Base-by-base conservation (phyloP, 2,113 vertebrate species). In the Brienomyrus brachyistius region DNA sequence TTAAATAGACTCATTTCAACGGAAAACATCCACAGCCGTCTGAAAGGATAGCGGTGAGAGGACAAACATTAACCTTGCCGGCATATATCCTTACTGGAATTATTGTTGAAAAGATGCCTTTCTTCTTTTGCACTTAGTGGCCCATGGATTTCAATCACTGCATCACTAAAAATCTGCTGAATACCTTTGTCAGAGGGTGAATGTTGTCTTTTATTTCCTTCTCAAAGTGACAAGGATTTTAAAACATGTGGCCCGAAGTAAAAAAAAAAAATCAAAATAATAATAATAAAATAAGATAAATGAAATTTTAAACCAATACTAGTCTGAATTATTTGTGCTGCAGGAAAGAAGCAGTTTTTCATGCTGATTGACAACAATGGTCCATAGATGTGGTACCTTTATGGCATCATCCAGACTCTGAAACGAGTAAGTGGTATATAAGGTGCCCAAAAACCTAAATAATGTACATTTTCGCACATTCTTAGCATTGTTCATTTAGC, bases 131-230 rank as follows among this genome's bases (percentile, higher is more conserved):
- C 54, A 40, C 48, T 83, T 88, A 83, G 50, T 59, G 51, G 47
- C 86, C 50, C 91, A 86, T 85, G 88, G 86, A 87, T 83, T 88
- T 91, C 91, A 92, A 93, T 94, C 91, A 66, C 84, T 66, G 66
- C 74, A 62, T 91, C 89, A 86, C 91, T 88, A 93, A 93, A 90
- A 90, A 54, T 43, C 87, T 89, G 90, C 86, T 87, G 87, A 93
- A 92, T 86, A 91, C 90, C 90, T 92, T 89, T 86, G 85, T 90
- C 91, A 90, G 87, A 90, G 92, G 91, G 94, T 90, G 77, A 93
- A 91, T 89, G 91, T 90, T 83, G 0, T 91, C 89, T 87, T 90
- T 91, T 91, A 94, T 92, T 56, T 89, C 88, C 56, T 91, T 80
- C 89, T 88, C 83, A 89, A 87, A 92, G 90, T 88, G 27, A 91